phyloP scores from a whole-genome alignment of 2,113 vertebrate genomes.

The Serilophus lunatus region DNA sequence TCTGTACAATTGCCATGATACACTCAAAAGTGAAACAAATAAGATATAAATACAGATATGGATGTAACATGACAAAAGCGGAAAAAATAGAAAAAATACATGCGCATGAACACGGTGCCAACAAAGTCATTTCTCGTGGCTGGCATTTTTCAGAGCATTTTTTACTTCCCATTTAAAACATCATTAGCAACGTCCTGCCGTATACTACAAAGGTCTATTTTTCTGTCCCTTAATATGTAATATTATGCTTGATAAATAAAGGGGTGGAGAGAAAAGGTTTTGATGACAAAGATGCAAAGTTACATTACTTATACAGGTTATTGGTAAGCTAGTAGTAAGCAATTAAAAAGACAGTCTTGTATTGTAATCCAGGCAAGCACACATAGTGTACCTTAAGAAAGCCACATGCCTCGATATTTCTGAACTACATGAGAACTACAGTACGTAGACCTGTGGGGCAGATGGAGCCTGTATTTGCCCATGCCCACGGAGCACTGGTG shows the following conservation, averaged over 20 bases:
- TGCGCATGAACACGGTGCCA: constrained; percentile 81
- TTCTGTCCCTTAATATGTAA: constrained; percentile 65
- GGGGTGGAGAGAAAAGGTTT: constrained; percentile 65
- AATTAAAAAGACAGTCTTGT: constrained; percentile 60
- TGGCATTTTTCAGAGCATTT: constrained; percentile 51
- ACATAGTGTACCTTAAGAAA: constrained; percentile 71
- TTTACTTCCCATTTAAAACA: constrained; percentile 69
- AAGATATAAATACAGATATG: constrained; percentile 93
- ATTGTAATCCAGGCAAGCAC: constrained; percentile 69
- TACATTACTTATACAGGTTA: constrained; percentile 63
- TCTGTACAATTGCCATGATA: constrained; percentile 93
- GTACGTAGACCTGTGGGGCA: constrained; percentile 59
- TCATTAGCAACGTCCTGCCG: constrained; percentile 68
- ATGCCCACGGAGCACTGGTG: constrained; percentile 41
- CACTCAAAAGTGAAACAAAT: constrained; percentile 85
- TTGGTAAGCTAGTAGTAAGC: constrained; percentile 68
- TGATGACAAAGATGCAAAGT: constrained; percentile 62
- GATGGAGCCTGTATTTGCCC: constrained; percentile 19
- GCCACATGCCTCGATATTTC: constrained; percentile 70
- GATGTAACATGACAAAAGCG: constrained; percentile 85
- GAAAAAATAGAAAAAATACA: constrained; percentile 76
- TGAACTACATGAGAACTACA: constrained; percentile 73
- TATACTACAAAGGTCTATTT: constrained; percentile 68
- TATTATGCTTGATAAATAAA: constrained; percentile 73
- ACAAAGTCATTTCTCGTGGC: constrained; percentile 64